Conservation (phyloP, 1,140 invertebrate species). For the Apolygus lucorum region DNA sequence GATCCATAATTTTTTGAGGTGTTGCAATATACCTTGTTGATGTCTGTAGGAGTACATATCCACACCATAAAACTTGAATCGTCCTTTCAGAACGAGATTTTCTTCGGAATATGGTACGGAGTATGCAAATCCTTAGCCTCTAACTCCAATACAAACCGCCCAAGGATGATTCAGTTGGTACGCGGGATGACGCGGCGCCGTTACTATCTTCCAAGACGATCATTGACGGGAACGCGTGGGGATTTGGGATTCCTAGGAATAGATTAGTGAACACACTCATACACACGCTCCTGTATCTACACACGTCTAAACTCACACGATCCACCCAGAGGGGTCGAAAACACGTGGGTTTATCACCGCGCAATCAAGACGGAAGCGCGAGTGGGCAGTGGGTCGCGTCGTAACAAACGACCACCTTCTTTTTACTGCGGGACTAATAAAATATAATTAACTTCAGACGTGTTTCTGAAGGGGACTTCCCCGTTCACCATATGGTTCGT, state of each 20-base stretch:
- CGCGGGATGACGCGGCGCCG: neutral
- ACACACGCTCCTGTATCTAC: too few species aligned
- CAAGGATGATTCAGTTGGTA: neutral
- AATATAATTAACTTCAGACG: neutral
- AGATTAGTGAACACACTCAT: neutral
- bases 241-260: constrained; percentile 16
- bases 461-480: neutral
- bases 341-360: constrained; percentile 2
- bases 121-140: too few species aligned
- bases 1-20: too few species aligned
- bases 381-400: neutral
- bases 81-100: too few species aligned
- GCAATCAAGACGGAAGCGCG: constrained; percentile 10
- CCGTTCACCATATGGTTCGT: neutral
- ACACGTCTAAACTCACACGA: too few species aligned
- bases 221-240: constrained; percentile 9
- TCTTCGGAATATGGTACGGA: too few species aligned
- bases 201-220: neutral
- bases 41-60: too few species aligned
- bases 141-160: neutral
- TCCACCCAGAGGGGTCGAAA: too few species aligned
- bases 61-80: too few species aligned
- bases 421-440: neutral
- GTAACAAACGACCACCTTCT: neutral
- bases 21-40: too few species aligned